Conservation (phyloP, 2,113 vertebrate genomes). For the Balaenoptera acutorostrata region DNA sequence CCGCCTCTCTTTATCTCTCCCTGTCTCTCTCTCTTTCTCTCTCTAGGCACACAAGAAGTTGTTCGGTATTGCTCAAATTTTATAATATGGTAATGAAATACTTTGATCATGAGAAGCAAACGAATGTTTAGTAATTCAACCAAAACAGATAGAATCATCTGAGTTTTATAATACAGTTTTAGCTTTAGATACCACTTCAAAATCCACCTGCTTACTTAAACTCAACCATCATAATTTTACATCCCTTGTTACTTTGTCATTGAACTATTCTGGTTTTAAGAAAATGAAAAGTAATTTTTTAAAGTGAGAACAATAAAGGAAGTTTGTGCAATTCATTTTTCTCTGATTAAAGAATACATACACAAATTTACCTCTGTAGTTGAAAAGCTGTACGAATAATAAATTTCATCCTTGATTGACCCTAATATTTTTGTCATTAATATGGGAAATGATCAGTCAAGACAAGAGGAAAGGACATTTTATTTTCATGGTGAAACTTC, state of each 20-base stretch:
- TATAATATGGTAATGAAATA: neutral
- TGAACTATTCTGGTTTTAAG: constrained; percentile 2
- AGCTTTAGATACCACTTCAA: neutral
- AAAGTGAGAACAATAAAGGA: neutral
- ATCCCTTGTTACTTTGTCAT: neutral
- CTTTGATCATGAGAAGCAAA: neutral
- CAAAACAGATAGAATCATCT: neutral
- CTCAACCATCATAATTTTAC: neutral
- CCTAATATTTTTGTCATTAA: neutral
- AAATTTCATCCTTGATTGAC: neutral
- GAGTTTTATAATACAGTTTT: neutral
- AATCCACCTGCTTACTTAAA: neutral
- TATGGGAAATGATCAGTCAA: neutral
- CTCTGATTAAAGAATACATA: neutral
- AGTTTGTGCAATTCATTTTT: neutral
- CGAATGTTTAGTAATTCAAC: neutral
- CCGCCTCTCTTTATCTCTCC: neutral
- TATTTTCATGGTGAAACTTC: neutral
- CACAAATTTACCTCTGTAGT: neutral
- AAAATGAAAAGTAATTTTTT: neutral
- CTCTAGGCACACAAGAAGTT: neutral
- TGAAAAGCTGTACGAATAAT: neutral
- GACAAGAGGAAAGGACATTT: neutral
- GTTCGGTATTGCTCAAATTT: neutral
- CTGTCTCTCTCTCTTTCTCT: neutral